phyloP scores from a whole-genome alignment of 92 coral and sea anemone species.

The Umimayanthus chanpuru region DNA sequence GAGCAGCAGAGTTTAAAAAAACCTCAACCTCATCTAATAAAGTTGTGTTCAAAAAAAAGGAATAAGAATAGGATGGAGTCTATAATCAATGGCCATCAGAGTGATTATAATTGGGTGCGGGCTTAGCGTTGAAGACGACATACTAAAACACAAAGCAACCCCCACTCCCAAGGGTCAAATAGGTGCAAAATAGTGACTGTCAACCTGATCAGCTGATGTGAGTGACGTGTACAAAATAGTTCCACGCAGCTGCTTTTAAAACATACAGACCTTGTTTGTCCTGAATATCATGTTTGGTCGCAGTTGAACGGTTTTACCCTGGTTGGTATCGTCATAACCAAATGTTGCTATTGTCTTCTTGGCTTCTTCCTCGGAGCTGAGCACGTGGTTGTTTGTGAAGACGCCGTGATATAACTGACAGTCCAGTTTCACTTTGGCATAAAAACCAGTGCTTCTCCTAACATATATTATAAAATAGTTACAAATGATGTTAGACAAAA shows the following conservation, averaged over 20 bases:
- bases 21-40: too few species aligned
- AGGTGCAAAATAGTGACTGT: too few species aligned
- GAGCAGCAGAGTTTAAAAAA: too few species aligned
- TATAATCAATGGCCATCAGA: too few species aligned
- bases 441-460: slow-evolving; percentile 92
- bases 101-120: too few species aligned
- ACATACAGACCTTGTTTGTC: slow-evolving; percentile 75
- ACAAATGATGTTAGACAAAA: background rate
- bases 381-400: slow-evolving; percentile 94
- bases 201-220: too few species aligned
- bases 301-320: slow-evolving; percentile 60
- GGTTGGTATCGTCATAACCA: slow-evolving; percentile 63
- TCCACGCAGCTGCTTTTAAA: background rate
- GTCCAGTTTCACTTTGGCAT: slow-evolving; percentile 58
- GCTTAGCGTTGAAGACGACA: too few species aligned
- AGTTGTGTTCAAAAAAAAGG: too few species aligned
- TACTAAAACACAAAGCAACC: too few species aligned
- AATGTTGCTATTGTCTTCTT: slow-evolving; percentile 68
- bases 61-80: too few species aligned
- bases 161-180: too few species aligned
- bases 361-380: slow-evolving; percentile 66
- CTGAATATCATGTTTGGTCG: slow-evolving; percentile 75
- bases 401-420: slow-evolving; percentile 58
- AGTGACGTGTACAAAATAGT: background rate
- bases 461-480: background rate